phyloP scores from a whole-genome alignment of 2,888 invertebrate species.

The Coenonympha glycerion region DNA sequence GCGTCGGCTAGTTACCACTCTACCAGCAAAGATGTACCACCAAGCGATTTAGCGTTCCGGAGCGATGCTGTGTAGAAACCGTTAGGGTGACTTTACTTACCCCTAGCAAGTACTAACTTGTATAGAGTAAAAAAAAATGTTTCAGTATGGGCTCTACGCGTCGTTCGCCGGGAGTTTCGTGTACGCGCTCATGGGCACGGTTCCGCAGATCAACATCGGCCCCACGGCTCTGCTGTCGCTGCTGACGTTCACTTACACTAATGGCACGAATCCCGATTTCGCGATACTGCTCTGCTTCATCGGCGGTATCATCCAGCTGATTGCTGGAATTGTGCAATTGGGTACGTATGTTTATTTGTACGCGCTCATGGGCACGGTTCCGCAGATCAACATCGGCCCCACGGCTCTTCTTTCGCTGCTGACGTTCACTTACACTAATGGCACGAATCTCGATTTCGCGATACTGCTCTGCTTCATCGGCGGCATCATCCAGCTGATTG shows the following conservation, averaged over 20 bases:
- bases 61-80: no score
- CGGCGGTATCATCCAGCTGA: constrained; percentile 78
- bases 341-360: constrained; percentile 82
- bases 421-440: constrained; percentile 79
- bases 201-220: constrained; percentile 78
- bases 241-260: constrained; percentile 80
- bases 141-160: constrained; percentile 89
- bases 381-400: constrained; percentile 80
- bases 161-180: constrained; percentile 86
- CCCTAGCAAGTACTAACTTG: no score
- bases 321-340: constrained; percentile 79
- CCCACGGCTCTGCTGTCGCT: constrained; percentile 87
- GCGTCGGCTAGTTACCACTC: no score
- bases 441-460: constrained; percentile 77
- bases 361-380: constrained; percentile 83
- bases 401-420: constrained; percentile 86
- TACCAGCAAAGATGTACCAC: no score
- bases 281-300: constrained; percentile 80
- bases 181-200: constrained; percentile 85
- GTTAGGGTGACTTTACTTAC: no score
- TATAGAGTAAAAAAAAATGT: constrained; percentile 27
- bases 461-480: constrained; percentile 80
- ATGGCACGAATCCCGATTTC: constrained; percentile 75
- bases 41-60: no score
- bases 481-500: constrained; percentile 78